These are phyloP conservation scores for Glandiceps talaboti DNA, from an alignment of 53 echinoderm and acorn worm species.

Conservation along the genomic window DNA sequence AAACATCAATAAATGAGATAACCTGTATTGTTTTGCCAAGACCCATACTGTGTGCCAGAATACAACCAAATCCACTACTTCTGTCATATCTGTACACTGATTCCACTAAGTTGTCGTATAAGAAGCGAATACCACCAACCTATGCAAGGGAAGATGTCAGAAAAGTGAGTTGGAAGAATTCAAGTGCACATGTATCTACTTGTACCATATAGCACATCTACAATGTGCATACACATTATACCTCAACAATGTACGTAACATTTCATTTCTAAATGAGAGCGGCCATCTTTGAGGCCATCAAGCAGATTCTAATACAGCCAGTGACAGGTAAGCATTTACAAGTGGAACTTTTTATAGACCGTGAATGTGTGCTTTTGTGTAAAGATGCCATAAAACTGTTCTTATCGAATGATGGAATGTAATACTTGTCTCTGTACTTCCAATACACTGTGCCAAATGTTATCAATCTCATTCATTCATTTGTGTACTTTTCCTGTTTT, in stretches of 20 bases:
- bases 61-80: slow-evolving; percentile 86
- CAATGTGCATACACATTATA: neutral
- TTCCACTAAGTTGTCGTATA: slow-evolving; percentile 94
- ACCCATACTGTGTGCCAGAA: slow-evolving; percentile 97
- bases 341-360: too few relatives aligned
- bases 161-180: neutral
- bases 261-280: too few relatives aligned
- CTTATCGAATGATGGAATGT: too few relatives aligned
- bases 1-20: slow-evolving; percentile 60
- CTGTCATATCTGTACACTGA: slow-evolving; percentile 31
- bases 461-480: too few relatives aligned
- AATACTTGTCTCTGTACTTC: too few relatives aligned
- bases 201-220: neutral
- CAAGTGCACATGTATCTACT: neutral
- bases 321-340: too few relatives aligned
- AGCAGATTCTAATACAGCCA: too few relatives aligned
- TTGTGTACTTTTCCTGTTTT: too few relatives aligned
- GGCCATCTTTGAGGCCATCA: too few relatives aligned
- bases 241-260: neutral
- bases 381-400: too few relatives aligned
- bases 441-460: too few relatives aligned
- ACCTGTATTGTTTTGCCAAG: slow-evolving; percentile 82
- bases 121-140: slow-evolving; percentile 92
- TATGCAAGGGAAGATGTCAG: slow-evolving; percentile 19
- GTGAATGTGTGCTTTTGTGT: too few relatives aligned